Base-by-base conservation (phyloP, 2,113 vertebrate genomes). In the Pseudorhombus dupliciocellatus region DNA sequence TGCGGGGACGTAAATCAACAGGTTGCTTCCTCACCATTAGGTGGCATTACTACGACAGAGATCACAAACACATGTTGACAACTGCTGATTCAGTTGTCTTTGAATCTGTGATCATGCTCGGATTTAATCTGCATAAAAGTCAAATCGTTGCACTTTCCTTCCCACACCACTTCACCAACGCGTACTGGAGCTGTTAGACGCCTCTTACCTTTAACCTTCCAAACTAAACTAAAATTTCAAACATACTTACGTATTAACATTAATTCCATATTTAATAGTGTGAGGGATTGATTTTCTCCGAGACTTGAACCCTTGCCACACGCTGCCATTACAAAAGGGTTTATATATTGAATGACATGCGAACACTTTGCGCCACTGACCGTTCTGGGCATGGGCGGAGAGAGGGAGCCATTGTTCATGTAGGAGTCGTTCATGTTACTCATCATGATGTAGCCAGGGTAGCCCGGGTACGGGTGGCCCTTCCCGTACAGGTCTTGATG, bases 361-460 rank as follows among this genome's bases (percentile, higher is more conserved):
- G 1, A 46, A 40, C 37, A 40, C 8, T 40, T 12, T 40, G 15
- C 24, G 51, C 20, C 34, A 98, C 98, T 97, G 93, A 99, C 98
- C 93, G 95, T 96, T 96, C 98, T 95, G 81, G 95, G 93, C 94
- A 98, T 97, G 90, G 98, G 96, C 70, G 97, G 97, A 61, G 98
- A 99, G 73, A 99, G 94, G 77, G 97, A 98, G 93, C 98, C 96
- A 64, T 98, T 99, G 90, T 93, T 96, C 96, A 98, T 97, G 93
- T 98, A 98, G 7, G 96, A 96, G 90, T 98, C 97, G 64, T 94
- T 97, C 95, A 98, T 96, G 91, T 97, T 99, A 93, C 95, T 95
- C 96, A 98, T 98, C 98, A 99, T 98, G 93, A 98, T 96, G 92
- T 99, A 99, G 81, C 97, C 95, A n/a, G 97, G 96, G 81, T 99